These are phyloP conservation scores for Hypomesus transpacificus DNA, from an alignment of 2,113 vertebrate genomes.

Conservation along the genomic window DNA sequence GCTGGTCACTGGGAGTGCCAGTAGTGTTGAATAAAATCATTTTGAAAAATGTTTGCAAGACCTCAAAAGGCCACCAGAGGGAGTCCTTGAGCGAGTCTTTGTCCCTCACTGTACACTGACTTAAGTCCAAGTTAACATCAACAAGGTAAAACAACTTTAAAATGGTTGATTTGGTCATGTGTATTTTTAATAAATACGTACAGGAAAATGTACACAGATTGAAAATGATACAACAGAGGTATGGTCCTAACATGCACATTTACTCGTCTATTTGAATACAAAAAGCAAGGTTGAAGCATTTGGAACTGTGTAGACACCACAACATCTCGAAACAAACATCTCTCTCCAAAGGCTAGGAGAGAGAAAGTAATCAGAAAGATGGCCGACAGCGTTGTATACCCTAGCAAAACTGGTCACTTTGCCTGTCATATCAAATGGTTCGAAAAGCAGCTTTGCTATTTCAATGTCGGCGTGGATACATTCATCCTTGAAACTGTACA, in stretches of 20 bases:
- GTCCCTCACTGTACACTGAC: too few species aligned
- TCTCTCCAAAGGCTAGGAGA: slow-evolving; percentile 16
- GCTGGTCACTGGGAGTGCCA: too few species aligned
- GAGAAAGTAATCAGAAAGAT: slow-evolving; percentile 20
- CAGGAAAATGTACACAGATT: slow-evolving; percentile 42
- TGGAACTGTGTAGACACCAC: slow-evolving; percentile 21
- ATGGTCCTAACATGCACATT: slow-evolving; percentile 53
- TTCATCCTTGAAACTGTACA: too few species aligned
- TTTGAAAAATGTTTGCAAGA: too few species aligned
- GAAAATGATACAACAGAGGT: slow-evolving; percentile 46
- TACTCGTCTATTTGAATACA: slow-evolving; percentile 38
- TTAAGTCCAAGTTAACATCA: too few species aligned
- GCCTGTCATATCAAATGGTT: slow-evolving; percentile 28
- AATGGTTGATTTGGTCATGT: slow-evolving; percentile 38
- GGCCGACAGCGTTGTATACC: slow-evolving; percentile 5
- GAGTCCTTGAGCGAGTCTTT: too few species aligned
- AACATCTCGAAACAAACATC: slow-evolving; percentile 28
- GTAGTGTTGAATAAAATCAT: too few species aligned
- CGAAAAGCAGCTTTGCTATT: slow-evolving; percentile 36
- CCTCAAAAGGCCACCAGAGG: too few species aligned
- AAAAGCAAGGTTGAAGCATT: slow-evolving; percentile 47
- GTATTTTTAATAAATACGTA: slow-evolving; percentile 65
- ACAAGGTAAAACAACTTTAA: too few species aligned
- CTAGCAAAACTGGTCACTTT: slow-evolving; percentile 20
- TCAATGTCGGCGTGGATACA: slow-evolving; percentile 48